Conservation (phyloP, 1,140 invertebrate species). For the Lysiphlebus fabarum region DNA sequence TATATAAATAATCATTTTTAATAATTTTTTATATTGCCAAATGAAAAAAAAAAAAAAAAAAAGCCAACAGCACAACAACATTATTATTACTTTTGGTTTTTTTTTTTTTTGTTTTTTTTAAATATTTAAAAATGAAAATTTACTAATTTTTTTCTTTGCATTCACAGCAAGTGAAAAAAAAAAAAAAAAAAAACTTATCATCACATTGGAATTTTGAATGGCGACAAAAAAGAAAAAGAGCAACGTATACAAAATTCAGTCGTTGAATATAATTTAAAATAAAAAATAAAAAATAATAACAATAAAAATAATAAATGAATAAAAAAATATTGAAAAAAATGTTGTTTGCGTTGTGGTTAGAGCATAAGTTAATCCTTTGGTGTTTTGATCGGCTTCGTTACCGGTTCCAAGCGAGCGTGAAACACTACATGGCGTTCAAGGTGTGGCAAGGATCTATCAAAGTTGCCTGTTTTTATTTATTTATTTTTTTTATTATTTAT, state of each 20-base stretch:
- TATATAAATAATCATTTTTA: no score
- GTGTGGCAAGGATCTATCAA: slow-evolving; percentile 35
- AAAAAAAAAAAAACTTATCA: slow-evolving; percentile 10
- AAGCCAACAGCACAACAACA: no score
- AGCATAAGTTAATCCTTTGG: slow-evolving; percentile 27
- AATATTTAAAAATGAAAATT: no score
- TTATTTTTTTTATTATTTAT: neutral
- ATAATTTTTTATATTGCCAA: no score
- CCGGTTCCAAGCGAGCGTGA: slow-evolving; percentile 36
- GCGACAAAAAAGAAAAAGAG: neutral
- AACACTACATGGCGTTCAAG: slow-evolving; percentile 35
- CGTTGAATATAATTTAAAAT: slow-evolving; percentile 5
- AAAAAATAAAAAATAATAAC: slow-evolving; percentile 2
- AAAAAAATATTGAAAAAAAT: slow-evolving; percentile 11
- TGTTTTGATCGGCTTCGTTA: slow-evolving; percentile 30
- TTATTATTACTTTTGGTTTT: no score
- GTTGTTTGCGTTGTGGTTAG: slow-evolving; percentile 17
- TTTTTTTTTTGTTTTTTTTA: no score
- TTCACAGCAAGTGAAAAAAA: no score
- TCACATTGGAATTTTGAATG: slow-evolving; percentile 18
- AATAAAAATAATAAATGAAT: slow-evolving; percentile 7
- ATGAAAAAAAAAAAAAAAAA: no score
- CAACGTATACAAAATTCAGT: neutral
- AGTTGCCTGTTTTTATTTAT: slow-evolving; percentile 11
- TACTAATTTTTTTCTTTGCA: no score